Conservation (phyloP, 1,140 invertebrate species). For the Aleiodes sp. region DNA sequence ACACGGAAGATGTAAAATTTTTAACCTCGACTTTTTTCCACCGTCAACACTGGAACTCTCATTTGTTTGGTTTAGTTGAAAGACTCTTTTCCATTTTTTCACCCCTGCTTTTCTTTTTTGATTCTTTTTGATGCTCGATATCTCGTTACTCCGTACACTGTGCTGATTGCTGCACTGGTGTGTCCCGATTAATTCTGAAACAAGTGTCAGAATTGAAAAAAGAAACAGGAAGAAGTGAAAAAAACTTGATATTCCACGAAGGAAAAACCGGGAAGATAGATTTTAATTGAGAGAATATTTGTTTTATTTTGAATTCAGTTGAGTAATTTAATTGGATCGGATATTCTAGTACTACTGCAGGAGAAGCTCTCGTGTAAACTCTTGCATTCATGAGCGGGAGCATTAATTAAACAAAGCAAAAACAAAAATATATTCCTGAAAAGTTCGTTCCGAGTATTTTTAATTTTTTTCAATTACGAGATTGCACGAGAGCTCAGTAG, state of each 20-base stretch:
- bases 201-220: not conserved
- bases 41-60: not conserved
- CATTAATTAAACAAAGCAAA: too few species aligned
- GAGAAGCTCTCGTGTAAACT: too few species aligned
- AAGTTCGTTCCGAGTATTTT: too few species aligned
- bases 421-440: too few species aligned
- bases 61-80: slow-evolving; percentile 2
- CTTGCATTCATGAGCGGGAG: too few species aligned
- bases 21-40: not conserved
- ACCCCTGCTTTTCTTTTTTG: not conserved
- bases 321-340: not conserved
- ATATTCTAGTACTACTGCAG: too few species aligned
- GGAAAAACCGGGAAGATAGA: not conserved
- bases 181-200: slow-evolving; percentile 12
- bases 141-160: slow-evolving; percentile 15
- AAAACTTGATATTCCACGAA: not conserved
- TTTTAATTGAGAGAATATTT: not conserved
- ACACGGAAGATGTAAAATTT: not conserved
- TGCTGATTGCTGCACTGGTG: slow-evolving; percentile 13
- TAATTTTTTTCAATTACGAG: too few species aligned
- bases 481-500: too few species aligned
- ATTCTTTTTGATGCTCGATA: slow-evolving; percentile 5
- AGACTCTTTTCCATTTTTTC: not conserved
- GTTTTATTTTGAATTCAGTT: not conserved
- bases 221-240: not conserved